These are phyloP conservation scores for Nemotelus nigrinus DNA, from an alignment of 2,888 invertebrate species.

Conservation along the genomic window DNA sequence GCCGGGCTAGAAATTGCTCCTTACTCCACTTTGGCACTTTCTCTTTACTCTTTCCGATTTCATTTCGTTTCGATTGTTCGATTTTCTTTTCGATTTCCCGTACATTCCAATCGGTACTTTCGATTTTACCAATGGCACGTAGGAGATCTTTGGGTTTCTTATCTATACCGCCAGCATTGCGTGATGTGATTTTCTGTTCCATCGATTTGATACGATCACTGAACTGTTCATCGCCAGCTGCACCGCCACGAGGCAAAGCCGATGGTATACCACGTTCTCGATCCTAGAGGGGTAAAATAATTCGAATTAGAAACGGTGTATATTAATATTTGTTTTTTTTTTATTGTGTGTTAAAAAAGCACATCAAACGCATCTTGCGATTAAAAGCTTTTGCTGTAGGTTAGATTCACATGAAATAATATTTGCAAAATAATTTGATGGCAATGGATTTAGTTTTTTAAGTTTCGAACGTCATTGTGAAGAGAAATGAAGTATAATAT, in stretches of 20 bases:
- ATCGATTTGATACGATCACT: constrained; percentile 73
- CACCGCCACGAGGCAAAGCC: constrained; percentile 58
- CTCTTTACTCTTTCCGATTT: constrained; percentile 68
- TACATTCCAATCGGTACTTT: constrained; percentile 90
- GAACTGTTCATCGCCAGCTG: constrained; percentile 62
- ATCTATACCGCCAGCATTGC: constrained; percentile 67
- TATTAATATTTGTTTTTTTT: no score
- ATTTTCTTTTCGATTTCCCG: constrained; percentile 91
- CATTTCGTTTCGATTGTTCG: constrained; percentile 67
- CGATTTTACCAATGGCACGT: constrained; percentile 88
- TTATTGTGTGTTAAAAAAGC: no score
- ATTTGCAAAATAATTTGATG: no score
- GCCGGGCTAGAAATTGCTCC: constrained; percentile 76
- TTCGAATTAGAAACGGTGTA: no score
- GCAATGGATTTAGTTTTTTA: no score
- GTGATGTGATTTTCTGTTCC: constrained; percentile 79
- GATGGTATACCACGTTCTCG: constrained; percentile 64
- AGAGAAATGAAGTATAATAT: no score
- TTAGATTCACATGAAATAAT: no score
- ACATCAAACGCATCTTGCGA: no score
- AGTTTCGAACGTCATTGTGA: no score
- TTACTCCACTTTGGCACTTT: constrained; percentile 92
- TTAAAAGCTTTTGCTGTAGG: no score
- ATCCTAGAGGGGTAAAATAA: constrained; percentile 56
- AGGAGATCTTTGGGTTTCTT: constrained; percentile 88